Conservation (phyloP, 2,113 vertebrate genomes). For the Hiodon alosoides region DNA sequence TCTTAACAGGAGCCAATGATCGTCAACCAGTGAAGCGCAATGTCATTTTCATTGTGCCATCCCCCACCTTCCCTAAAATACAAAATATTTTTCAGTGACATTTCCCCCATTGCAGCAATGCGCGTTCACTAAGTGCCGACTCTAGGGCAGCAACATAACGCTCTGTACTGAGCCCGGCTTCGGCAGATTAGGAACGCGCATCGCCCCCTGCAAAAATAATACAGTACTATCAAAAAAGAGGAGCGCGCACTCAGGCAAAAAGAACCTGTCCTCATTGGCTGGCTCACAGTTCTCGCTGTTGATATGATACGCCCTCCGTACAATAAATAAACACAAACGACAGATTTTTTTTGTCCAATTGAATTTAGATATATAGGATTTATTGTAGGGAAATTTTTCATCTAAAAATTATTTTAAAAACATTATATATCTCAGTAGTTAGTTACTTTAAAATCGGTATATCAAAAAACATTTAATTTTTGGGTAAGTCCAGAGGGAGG, state of each 20-base stretch:
- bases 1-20: neutral
- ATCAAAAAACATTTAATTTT: slow-evolving; percentile 36
- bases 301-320: slow-evolving; percentile 62
- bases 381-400: neutral
- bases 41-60: slow-evolving; percentile 37
- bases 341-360: slow-evolving; percentile 6
- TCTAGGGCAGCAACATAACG: slow-evolving; percentile 41
- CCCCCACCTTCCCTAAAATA: slow-evolving; percentile 42
- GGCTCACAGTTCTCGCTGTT: slow-evolving; percentile 47
- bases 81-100: slow-evolving; percentile 50
- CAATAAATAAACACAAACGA: slow-evolving; percentile 68
- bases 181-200: slow-evolving; percentile 46
- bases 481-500: slow-evolving; percentile 44
- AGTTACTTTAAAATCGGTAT: neutral
- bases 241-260: slow-evolving; percentile 49
- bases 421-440: neutral
- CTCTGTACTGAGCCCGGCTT: slow-evolving; percentile 30
- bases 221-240: slow-evolving; percentile 32
- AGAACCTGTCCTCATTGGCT: slow-evolving; percentile 46
- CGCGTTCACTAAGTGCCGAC: slow-evolving; percentile 56
- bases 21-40: neutral
- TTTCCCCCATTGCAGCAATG: slow-evolving; percentile 65
- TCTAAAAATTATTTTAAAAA: neutral
- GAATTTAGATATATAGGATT: neutral
- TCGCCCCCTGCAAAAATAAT: slow-evolving; percentile 41